Conservation (phyloP, 2,797 vertebrate species). For the Anabas testudineus region DNA sequence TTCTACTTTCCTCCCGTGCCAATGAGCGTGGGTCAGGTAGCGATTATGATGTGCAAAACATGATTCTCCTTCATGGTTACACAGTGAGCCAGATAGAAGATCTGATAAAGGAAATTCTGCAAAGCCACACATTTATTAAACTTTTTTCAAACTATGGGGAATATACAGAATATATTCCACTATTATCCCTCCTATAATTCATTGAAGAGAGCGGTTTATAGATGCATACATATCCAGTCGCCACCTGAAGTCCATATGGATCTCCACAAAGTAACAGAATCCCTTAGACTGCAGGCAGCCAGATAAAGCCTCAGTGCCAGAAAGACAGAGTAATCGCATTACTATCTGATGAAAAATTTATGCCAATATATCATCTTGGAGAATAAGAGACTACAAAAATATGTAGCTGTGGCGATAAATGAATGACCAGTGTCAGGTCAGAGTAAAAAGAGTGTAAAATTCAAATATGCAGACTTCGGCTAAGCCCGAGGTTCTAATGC, state of each 20-base stretch:
- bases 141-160: slow-evolving; percentile 44
- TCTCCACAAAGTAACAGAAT: slow-evolving; percentile 83
- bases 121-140: slow-evolving; percentile 44
- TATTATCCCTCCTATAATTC: slow-evolving; percentile 64
- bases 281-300: slow-evolving; percentile 72
- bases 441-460: slow-evolving; percentile 77
- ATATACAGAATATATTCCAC: slow-evolving; percentile 28
- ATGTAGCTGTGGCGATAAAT: slow-evolving; percentile 83
- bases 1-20: slow-evolving; percentile 47
- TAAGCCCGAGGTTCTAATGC: slow-evolving; percentile 69
- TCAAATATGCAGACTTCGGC: slow-evolving; percentile 73
- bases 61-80: slow-evolving; percentile 37
- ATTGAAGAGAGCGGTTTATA: slow-evolving; percentile 72
- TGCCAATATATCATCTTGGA: slow-evolving; percentile 87
- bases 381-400: slow-evolving; percentile 86
- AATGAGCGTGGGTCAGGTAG: slow-evolving; percentile 45
- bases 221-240: slow-evolving; percentile 76
- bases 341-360: slow-evolving; percentile 89
- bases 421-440: slow-evolving; percentile 84
- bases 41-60: slow-evolving; percentile 42
- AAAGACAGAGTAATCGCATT: slow-evolving; percentile 88
- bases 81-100: slow-evolving; percentile 34
- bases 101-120: slow-evolving; percentile 39
- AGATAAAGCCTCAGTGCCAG: slow-evolving; percentile 82
- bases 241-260: slow-evolving; percentile 79